phyloP scores from a whole-genome alignment of 2,113 vertebrate species.

The Junco hyemalis region DNA sequence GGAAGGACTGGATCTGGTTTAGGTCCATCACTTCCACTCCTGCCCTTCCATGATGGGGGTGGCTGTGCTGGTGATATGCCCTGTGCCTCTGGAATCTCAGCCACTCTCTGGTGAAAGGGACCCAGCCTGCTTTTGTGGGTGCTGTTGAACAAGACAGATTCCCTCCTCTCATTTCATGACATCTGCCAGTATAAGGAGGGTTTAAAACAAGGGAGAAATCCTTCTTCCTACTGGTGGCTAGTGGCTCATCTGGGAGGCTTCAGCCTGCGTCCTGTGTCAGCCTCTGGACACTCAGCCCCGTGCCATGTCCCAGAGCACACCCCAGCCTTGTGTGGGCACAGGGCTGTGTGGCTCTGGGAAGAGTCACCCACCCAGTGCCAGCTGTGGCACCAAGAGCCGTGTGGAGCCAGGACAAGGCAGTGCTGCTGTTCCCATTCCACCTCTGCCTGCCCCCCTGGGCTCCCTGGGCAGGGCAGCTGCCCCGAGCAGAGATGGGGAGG shows the following conservation, averaged over 20 bases:
- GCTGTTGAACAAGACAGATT: slow-evolving; percentile 42
- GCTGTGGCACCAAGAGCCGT: neutral
- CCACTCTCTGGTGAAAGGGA: neutral
- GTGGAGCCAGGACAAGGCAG: neutral
- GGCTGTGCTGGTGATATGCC: fast-evolving
- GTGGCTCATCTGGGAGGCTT: neutral
- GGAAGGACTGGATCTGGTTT: neutral
- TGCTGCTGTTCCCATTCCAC: neutral
- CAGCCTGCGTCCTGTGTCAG: neutral
- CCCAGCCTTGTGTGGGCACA: neutral
- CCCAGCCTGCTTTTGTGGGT: neutral
- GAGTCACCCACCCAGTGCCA: neutral
- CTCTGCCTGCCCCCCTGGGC: fast-evolving
- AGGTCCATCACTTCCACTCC: neutral
- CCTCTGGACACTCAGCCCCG: neutral
- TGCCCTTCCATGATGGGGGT: neutral
- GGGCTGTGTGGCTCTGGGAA: neutral
- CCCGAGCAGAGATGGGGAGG: neutral
- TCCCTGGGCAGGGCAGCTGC: neutral
- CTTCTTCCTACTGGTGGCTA: neutral
- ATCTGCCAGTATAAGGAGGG: neutral
- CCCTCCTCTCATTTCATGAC: neutral
- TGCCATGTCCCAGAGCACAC: neutral
- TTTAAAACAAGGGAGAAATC: neutral
- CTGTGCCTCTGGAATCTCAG: neutral